A percentile compares a stretch with the other conserved stretches of the same genome.
These are phyloP conservation scores for Lemur catta DNA, from an alignment of 2,797 vertebrate genomes.

Conservation along the genomic window DNA sequence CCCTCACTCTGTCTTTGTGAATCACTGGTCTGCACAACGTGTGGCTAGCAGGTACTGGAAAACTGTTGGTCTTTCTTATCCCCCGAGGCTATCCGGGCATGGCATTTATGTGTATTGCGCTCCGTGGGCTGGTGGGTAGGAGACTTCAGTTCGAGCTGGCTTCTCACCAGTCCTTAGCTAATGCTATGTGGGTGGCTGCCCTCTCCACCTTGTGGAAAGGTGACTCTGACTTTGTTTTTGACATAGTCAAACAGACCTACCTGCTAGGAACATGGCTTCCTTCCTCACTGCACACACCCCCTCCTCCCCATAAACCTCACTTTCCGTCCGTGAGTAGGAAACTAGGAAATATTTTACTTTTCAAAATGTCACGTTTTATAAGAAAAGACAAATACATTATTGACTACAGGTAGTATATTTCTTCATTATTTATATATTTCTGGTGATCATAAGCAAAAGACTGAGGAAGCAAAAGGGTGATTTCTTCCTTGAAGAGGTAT, in stretches of 20 bases:
- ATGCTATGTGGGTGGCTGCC: neutral
- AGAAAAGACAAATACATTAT: neutral
- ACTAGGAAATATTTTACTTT: neutral
- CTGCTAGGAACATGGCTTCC: neutral
- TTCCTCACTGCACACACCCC: neutral
- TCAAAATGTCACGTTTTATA: neutral
- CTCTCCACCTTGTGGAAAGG: neutral
- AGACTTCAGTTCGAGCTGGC: neutral
- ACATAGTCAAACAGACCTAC: neutral
- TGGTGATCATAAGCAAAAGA: neutral
- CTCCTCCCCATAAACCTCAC: neutral
- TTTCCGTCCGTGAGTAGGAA: neutral
- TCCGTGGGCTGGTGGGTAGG: neutral
- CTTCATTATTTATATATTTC: neutral
- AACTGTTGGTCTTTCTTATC: neutral
- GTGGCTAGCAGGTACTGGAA: accelerated
- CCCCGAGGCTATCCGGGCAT: neutral
- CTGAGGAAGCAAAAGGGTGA: neutral
- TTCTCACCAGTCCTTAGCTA: conserved; percentile 21
- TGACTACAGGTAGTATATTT: neutral
- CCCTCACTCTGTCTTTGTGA: neutral
- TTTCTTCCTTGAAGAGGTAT: neutral
- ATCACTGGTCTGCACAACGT: neutral
- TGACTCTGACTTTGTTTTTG: conserved; percentile 1
- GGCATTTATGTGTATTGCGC: neutral